These are phyloP conservation scores for Nasonia vitripennis DNA, from an alignment of 1,140 invertebrate species.

Conservation along the genomic window DNA sequence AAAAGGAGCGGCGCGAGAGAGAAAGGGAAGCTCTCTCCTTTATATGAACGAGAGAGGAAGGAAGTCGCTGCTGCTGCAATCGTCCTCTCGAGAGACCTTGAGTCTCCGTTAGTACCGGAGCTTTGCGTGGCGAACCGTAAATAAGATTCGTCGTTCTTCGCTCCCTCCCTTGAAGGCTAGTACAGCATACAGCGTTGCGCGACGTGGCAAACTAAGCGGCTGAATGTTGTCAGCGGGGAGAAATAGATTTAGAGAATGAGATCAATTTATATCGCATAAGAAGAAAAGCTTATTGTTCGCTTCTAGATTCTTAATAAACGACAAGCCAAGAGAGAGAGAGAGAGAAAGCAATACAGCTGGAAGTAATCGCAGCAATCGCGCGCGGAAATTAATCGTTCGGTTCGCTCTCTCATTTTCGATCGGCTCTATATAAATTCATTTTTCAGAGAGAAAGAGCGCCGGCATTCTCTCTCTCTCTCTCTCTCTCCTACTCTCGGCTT, in stretches of 20 bases:
- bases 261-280: neutral
- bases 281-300: neutral
- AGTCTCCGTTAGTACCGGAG: constrained; percentile 35
- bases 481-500: neutral
- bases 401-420: constrained; percentile 17
- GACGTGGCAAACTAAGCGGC: neutral
- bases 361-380: too few relatives aligned
- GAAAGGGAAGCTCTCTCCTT: neutral
- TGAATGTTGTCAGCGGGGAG: constrained; percentile 20
- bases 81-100: constrained; percentile 41
- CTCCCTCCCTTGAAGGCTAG: neutral
- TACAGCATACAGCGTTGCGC: neutral
- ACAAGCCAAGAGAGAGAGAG: neutral
- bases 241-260: neutral
- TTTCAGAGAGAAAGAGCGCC: neutral
- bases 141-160: constrained; percentile 23
- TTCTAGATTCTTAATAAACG: neutral
- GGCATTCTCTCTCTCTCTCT: neutral
- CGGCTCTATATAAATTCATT: constrained; percentile 38
- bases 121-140: constrained; percentile 38
- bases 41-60: neutral
- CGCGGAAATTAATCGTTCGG: constrained; percentile 16
- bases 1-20: neutral
- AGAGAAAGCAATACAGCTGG: too few relatives aligned
- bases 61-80: neutral